A percentile compares a stretch with the other conserved stretches of the same genome.
phyloP scores from a whole-genome alignment of 1,140 invertebrate species.

The Drosophila pseudoananassae region DNA sequence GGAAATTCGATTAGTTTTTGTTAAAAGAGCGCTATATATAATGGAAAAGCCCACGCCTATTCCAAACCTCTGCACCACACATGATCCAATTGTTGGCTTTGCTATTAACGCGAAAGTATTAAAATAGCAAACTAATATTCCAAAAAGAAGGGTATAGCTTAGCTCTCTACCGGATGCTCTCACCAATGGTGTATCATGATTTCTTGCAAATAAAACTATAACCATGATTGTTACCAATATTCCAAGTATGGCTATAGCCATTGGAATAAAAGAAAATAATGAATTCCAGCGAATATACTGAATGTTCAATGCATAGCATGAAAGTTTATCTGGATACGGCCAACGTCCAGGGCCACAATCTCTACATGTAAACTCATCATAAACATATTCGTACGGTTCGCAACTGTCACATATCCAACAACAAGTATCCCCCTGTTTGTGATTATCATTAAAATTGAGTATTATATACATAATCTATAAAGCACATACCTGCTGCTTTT shows the following conservation, averaged over 20 bases:
- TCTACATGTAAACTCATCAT: slow-evolving; percentile 88
- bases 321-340: slow-evolving; percentile 87
- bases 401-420: slow-evolving; percentile 92
- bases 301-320: slow-evolving; percentile 85
- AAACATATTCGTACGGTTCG: slow-evolving; percentile 88
- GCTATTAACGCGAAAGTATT: slow-evolving; percentile 89
- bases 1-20: slow-evolving; percentile 94
- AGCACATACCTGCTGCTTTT: slow-evolving; percentile 88
- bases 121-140: slow-evolving; percentile 85
- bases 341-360: slow-evolving; percentile 88
- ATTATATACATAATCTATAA: not conserved
- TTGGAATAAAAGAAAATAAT: slow-evolving; percentile 88
- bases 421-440: slow-evolving; percentile 87
- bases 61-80: slow-evolving; percentile 88
- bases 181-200: slow-evolving; percentile 92
- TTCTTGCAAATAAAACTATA: slow-evolving; percentile 88
- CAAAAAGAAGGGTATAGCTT: slow-evolving; percentile 90
- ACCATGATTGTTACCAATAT: slow-evolving; percentile 88
- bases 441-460: not conserved
- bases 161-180: slow-evolving; percentile 93
- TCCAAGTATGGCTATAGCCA: slow-evolving; percentile 88
- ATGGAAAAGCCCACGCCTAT: slow-evolving; percentile 92
- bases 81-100: slow-evolving; percentile 88
- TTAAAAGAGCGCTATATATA: slow-evolving; percentile 93
- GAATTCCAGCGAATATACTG: slow-evolving; percentile 86